A percentile compares a stretch with the other conserved stretches of the same genome.
Conservation (phyloP, 2,797 vertebrate species). For the Myotis vivesi region DNA sequence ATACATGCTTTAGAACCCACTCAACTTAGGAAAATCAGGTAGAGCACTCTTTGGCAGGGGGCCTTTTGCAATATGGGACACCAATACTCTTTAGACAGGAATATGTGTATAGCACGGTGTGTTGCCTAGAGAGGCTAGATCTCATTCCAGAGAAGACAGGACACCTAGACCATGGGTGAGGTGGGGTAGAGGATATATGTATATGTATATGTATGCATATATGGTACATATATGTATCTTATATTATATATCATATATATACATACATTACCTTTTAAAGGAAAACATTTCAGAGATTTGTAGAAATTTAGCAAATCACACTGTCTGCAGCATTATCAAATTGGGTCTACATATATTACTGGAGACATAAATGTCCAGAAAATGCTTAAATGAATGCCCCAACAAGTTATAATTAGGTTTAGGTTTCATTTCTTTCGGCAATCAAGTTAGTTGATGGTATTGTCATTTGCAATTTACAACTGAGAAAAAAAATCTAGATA, state of each 20-base stretch:
- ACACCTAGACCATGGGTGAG: not conserved
- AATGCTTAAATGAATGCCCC: not conserved
- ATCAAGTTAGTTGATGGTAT: not conserved
- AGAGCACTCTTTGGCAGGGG: not conserved
- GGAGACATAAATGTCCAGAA: not conserved
- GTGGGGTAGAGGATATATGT: not conserved
- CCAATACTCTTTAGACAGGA: not conserved
- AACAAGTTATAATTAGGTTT: slow-evolving; percentile 14
- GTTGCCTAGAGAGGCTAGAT: not conserved
- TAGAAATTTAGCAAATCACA: not conserved
- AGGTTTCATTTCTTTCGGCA: slow-evolving; percentile 26
- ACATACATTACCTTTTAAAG: not conserved
- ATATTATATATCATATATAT: too few species aligned
- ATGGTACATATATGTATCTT: too few species aligned
- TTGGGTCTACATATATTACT: not conserved
- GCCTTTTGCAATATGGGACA: not conserved
- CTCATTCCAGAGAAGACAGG: not conserved
- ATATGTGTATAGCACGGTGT: not conserved
- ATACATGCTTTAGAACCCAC: not conserved
- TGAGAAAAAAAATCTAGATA: not conserved
- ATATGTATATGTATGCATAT: not conserved
- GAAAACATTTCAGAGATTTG: slow-evolving; percentile 28
- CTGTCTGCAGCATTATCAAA: not conserved
- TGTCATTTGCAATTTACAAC: not conserved
- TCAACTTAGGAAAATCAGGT: not conserved